phyloP scores from a whole-genome alignment of 2,113 vertebrate species.

The Lota lota region DNA sequence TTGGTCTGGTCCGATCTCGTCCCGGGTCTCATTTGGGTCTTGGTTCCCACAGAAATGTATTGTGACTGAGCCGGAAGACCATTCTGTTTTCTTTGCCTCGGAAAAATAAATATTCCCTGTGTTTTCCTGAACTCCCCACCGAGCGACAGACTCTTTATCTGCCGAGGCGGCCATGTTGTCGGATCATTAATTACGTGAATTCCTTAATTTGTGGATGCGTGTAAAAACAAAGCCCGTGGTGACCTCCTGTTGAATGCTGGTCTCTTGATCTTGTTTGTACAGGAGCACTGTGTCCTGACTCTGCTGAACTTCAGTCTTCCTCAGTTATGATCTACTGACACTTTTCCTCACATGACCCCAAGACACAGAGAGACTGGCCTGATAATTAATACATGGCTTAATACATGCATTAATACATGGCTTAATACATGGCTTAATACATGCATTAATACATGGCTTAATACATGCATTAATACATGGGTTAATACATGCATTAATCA shows the following conservation, averaged over 20 bases:
- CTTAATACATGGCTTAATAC: too few relatives aligned
- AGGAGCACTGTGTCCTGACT: conserved; percentile 27
- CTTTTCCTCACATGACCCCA: conserved; percentile 3
- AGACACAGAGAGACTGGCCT: too few relatives aligned
- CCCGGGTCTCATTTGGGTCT: conserved; percentile 22
- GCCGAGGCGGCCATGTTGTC: conserved; percentile 34
- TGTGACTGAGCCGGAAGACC: conserved; percentile 23
- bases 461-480: too few relatives aligned
- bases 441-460: too few relatives aligned
- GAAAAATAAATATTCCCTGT: conserved; percentile 55
- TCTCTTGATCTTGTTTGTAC: conserved; percentile 51
- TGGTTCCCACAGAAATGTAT: conserved; percentile 53
- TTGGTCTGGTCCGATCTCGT: too few relatives aligned
- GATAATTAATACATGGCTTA: too few relatives aligned
- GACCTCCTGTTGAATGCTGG: conserved; percentile 27
- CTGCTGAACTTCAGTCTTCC: conserved; percentile 48
- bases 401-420: too few relatives aligned
- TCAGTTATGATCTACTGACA: conserved; percentile 37
- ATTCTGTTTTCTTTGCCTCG: conserved; percentile 36
- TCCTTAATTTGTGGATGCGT: conserved; percentile 35
- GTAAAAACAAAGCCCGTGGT: conserved; percentile 22
- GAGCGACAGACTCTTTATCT: conserved; percentile 29
- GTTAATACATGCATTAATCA: too few relatives aligned
- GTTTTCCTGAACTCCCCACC: too few relatives aligned
- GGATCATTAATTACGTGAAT: conserved; percentile 53